Conservation (phyloP, 2,797 vertebrate genomes). For the Coilia nasus region DNA sequence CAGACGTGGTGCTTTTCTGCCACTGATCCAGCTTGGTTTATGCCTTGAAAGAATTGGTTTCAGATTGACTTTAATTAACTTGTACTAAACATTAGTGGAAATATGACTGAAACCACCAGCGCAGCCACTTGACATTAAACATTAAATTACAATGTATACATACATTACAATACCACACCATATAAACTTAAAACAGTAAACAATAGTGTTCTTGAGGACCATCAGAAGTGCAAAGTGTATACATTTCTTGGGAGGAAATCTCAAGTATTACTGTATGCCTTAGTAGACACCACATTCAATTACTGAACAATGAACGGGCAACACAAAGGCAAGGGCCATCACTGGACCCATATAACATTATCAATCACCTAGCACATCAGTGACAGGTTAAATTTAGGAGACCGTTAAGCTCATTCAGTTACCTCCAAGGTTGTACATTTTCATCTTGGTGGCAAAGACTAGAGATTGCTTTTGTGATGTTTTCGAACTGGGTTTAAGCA, state of each 20-base stretch:
- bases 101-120: neutral
- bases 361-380: no score
- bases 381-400: neutral
- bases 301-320: conserved; percentile 48
- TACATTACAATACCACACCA: neutral
- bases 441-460: neutral
- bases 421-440: neutral
- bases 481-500: neutral
- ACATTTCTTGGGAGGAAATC: neutral
- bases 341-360: neutral
- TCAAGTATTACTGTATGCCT: conserved; percentile 51
- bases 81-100: neutral
- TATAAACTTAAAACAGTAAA: neutral
- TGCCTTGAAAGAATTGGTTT: neutral
- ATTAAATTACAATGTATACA: neutral
- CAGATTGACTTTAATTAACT: neutral
- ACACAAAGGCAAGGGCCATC: conserved; percentile 47
- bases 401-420: neutral
- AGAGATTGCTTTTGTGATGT: neutral
- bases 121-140: no score
- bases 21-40: neutral
- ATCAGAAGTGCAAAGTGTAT: neutral
- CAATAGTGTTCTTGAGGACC: neutral
- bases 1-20: no score
- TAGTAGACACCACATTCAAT: conserved; percentile 47